Base-by-base conservation (phyloP, 2,113 vertebrate genomes). In the Lepisosteus osseus region DNA sequence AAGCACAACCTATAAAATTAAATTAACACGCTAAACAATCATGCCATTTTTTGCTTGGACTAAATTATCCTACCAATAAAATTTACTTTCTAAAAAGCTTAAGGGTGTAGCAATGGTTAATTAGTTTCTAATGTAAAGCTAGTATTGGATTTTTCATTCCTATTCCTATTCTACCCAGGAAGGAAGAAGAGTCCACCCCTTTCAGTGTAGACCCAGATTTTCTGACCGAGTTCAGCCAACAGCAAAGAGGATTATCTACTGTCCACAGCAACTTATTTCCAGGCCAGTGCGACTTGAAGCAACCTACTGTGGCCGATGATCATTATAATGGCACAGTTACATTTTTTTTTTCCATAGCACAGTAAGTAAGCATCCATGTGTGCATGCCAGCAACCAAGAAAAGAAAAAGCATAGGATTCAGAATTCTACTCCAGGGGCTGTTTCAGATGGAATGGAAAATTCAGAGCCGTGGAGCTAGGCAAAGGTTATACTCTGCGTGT, bases 401-500 rank as follows among this genome's bases (percentile, higher is more conserved):
- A 61, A 44, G n/a, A 51, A 69, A 76, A 76, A 29, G 57, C 54
- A 64, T 6, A 70, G 67, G 65, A 74, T 61, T 76, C 75, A 76
- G 76, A 65, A 54, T 77, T 71, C 69, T 6, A 43, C 71, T 56
- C 68, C 69, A 71, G 68, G 69, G 56, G 41, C 9, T 40, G 64
- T 65, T 70, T 17, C 13, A 54, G 29, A 76, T 62, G 61, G 43
- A 77, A 45, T 55, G 13, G 67, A 56, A 76, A 55, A 56, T 56
- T 5, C 9, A 45, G 67, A n/a, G 62, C 40, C 51, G 74, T 42
- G 57, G 40, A 86, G 75, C 82, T 74, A 78, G 74, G 74, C 85
- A 79, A 85, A 89, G 83, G 82, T 83, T 85, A 82, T 79, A 76
- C 73, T 67, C 71, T 76, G 78, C 79, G 70, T 85, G 72, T 64